phyloP scores from a whole-genome alignment of 2,113 vertebrate species.

The Lipotes vexillifer region DNA sequence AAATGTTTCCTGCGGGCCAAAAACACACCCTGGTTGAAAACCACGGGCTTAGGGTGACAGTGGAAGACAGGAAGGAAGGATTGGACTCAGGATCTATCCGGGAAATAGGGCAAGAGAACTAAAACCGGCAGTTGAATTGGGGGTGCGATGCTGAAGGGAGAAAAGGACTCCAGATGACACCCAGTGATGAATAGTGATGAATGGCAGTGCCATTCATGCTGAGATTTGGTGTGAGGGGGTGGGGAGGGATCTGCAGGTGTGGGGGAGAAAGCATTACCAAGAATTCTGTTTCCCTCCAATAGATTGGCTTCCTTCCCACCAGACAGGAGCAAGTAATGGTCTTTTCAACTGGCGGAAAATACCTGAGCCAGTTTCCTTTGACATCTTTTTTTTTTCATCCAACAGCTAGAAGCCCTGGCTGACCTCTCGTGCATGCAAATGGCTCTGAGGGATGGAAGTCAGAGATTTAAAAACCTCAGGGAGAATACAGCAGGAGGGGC shows the following conservation, averaged over 20 bases:
- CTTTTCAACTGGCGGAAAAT: background rate
- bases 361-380: background rate
- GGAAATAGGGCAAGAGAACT: background rate
- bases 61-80: background rate
- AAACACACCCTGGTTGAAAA: background rate
- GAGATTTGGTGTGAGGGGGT: background rate
- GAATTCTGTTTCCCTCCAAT: background rate
- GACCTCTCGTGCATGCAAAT: background rate
- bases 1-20: background rate
- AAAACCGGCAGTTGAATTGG: background rate
- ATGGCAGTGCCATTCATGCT: fast-evolving
- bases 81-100: background rate
- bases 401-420: background rate
- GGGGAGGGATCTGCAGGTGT: background rate
- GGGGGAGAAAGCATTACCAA: background rate
- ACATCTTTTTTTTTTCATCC: too few species aligned
- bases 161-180: background rate
- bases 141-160: background rate
- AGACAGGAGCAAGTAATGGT: background rate
- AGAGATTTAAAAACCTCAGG: background rate
- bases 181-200: background rate
- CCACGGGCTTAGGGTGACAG: background rate
- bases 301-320: too few species aligned
- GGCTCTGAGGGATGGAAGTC: background rate
- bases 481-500: background rate